phyloP scores from a whole-genome alignment of 2,113 vertebrate genomes.

The Epinephelus fuscoguttatus region DNA sequence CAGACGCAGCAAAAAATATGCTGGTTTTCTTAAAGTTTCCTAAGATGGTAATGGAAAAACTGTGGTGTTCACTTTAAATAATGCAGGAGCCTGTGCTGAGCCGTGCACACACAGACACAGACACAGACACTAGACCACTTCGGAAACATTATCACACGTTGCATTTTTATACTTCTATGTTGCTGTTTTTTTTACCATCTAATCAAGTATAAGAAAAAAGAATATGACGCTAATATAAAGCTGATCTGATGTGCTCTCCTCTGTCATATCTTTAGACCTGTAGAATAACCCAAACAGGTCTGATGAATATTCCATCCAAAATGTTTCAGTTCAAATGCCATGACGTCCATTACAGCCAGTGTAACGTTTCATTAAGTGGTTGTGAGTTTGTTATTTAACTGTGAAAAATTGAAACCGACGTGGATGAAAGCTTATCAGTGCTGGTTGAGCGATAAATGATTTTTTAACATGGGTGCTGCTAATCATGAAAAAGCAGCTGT shows the following conservation, averaged over 20 bases:
- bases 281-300: not conserved
- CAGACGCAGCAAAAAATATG: slow-evolving; percentile 53
- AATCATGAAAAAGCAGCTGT: slow-evolving; percentile 5
- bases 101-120: not conserved
- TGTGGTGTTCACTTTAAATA: slow-evolving; percentile 60
- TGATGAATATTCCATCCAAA: not conserved
- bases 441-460: not conserved
- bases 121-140: not conserved
- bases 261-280: not conserved
- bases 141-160: not conserved
- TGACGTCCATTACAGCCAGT: not conserved
- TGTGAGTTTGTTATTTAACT: not conserved
- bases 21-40: slow-evolving; percentile 36
- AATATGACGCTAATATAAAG: not conserved
- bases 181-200: slow-evolving; percentile 15
- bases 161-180: not conserved
- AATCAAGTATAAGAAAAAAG: not conserved
- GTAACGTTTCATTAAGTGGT: slow-evolving; percentile 5
- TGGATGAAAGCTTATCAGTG: slow-evolving; percentile 3
- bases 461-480: slow-evolving; percentile 4
- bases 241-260: not conserved
- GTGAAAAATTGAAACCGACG: slow-evolving; percentile 12
- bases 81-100: slow-evolving; percentile 46
- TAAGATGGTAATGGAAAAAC: slow-evolving; percentile 47
- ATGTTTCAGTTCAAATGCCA: not conserved